These are phyloP conservation scores for Paelopatides confundens DNA, from an alignment of 53 echinoderm and acorn worm genomes.

Conservation along the genomic window DNA sequence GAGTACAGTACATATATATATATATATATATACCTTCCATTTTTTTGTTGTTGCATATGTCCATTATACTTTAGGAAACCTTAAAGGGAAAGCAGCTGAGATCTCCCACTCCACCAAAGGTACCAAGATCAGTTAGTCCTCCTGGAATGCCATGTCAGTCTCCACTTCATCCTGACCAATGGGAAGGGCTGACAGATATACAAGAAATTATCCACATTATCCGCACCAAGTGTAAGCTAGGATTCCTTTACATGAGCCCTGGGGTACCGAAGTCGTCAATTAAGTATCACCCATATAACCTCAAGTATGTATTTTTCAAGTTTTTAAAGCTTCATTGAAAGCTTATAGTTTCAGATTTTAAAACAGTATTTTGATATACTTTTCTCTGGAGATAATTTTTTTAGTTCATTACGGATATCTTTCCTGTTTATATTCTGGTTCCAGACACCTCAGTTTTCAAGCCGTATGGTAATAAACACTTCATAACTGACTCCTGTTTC, in stretches of 20 bases:
- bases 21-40: too few species aligned
- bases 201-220: conserved; percentile 78
- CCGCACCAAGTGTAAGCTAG: conserved; percentile 85
- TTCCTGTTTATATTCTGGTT: too few species aligned
- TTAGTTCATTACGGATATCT: too few species aligned
- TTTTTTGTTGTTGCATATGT: too few species aligned
- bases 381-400: too few species aligned
- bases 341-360: neutral
- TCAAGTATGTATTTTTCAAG: conserved; percentile 73
- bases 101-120: conserved; percentile 95
- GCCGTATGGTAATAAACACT: too few species aligned
- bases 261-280: conserved; percentile 94
- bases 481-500: too few species aligned
- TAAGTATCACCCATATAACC: conserved; percentile 93
- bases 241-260: conserved; percentile 98
- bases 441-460: too few species aligned
- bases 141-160: conserved; percentile 38
- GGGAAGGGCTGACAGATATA: conserved; percentile 88
- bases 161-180: conserved; percentile 63
- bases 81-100: conserved; percentile 72
- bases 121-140: conserved; percentile 72
- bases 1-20: too few species aligned
- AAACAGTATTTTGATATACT: neutral
- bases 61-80: conserved; percentile 83
- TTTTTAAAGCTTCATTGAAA: neutral